Conservation (phyloP, 2,888 invertebrate species). For the Euspilapteryx auroguttella region DNA sequence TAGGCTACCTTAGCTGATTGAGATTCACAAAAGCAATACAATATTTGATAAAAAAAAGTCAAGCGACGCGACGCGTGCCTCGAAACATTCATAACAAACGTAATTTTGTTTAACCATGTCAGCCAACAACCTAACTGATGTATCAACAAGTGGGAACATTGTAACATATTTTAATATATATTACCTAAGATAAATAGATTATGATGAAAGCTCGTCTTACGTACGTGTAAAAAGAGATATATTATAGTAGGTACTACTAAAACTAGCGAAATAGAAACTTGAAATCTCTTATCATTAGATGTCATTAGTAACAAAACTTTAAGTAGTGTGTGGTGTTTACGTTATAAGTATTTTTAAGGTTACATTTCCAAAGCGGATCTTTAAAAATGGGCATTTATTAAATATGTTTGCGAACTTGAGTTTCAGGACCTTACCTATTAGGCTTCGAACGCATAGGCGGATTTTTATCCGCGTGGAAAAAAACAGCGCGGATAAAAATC, state of each 20-base stretch:
- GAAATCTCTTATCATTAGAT: constrained; percentile 43
- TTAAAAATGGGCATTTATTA: constrained; percentile 49
- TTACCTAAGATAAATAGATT: constrained; percentile 52
- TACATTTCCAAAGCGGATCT: constrained; percentile 30
- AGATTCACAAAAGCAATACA: not conserved
- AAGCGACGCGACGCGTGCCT: not conserved
- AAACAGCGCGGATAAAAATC: too few relatives aligned
- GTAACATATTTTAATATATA: constrained; percentile 49
- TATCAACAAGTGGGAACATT: constrained; percentile 56
- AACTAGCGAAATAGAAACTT: constrained; percentile 16
- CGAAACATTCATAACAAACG: constrained; percentile 7
- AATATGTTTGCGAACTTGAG: constrained; percentile 29
- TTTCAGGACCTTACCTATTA: too few relatives aligned
- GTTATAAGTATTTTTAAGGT: constrained; percentile 35
- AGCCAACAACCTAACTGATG: constrained; percentile 20
- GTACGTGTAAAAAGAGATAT: constrained; percentile 37
- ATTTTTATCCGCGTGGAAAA: too few relatives aligned
- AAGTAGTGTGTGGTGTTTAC: constrained; percentile 31
- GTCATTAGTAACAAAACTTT: constrained; percentile 43
- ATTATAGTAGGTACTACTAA: constrained; percentile 32
- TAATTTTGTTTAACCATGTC: constrained; percentile 13
- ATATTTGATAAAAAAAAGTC: not conserved
- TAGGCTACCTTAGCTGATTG: constrained; percentile 3
- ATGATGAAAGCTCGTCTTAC: constrained; percentile 32
- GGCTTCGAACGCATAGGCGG: too few relatives aligned